These are phyloP conservation scores for Zosterops lateralis DNA, from an alignment of 2,113 vertebrate genomes.

Conservation along the genomic window DNA sequence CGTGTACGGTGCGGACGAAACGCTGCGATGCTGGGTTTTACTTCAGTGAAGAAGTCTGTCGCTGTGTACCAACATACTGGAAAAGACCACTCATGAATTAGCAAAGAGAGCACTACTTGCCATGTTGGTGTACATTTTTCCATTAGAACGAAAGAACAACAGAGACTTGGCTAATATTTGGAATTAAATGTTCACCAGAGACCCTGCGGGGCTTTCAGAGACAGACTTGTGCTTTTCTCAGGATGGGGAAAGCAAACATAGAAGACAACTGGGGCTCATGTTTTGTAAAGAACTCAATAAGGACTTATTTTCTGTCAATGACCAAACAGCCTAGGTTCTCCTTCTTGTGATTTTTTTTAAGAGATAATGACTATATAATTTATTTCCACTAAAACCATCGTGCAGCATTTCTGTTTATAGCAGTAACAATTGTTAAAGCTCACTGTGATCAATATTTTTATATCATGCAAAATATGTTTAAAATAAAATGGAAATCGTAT, in stretches of 20 bases:
- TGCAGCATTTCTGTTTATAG: conserved; percentile 87
- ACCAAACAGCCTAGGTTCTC: conserved; percentile 74
- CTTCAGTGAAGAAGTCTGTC: conserved; percentile 95
- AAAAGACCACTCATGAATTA: conserved; percentile 81
- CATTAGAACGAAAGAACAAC: conserved; percentile 1
- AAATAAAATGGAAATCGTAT: conserved; percentile 87
- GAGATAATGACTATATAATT: conserved; percentile 97
- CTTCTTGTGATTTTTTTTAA: conserved; percentile 82
- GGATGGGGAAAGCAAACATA: conserved; percentile 47
- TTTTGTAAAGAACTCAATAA: conserved; percentile 68
- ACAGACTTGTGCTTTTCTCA: conserved; percentile 51
- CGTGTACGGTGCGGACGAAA: conserved; percentile 81
- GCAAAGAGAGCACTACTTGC: background rate
- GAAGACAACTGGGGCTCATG: conserved; percentile 33
- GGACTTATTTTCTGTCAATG: conserved; percentile 74
- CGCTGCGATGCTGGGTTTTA: conserved; percentile 84
- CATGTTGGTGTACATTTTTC: conserved; percentile 36
- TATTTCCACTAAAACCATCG: conserved; percentile 95
- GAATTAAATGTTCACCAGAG: conserved; percentile 69
- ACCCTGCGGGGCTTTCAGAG: conserved; percentile 46
- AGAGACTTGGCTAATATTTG: conserved; percentile 50
- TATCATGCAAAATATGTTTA: conserved; percentile 88
- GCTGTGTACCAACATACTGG: conserved; percentile 92
- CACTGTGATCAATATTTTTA: conserved; percentile 97
- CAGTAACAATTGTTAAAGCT: conserved; percentile 89